phyloP scores from a whole-genome alignment of 1,140 invertebrate species.

The Chrysoperla carnea region DNA sequence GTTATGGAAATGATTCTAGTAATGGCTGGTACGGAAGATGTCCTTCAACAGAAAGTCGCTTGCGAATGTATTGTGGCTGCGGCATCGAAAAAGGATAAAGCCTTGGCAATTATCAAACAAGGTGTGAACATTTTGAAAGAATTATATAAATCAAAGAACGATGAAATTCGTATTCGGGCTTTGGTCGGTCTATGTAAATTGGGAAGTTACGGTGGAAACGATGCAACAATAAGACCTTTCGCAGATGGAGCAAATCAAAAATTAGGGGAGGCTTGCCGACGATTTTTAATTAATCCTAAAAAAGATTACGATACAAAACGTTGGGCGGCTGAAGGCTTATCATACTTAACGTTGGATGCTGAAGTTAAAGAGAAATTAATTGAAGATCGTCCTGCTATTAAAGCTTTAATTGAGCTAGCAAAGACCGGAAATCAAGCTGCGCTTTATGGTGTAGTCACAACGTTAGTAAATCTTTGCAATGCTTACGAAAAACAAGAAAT shows the following conservation, averaged over 20 bases:
- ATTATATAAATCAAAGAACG: constrained; percentile 81
- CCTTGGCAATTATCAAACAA: constrained; percentile 73
- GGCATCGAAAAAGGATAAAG: constrained; percentile 95
- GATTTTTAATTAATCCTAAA: constrained; percentile 70
- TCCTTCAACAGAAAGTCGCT: constrained; percentile 79
- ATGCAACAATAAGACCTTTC: constrained; percentile 85
- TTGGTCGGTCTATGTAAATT: constrained; percentile 93
- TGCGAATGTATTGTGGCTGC: constrained; percentile 94
- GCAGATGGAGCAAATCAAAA: constrained; percentile 89
- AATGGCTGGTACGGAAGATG: constrained; percentile 77
- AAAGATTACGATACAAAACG: constrained; percentile 81
- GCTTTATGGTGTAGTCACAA: constrained; percentile 84
- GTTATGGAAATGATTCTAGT: constrained; percentile 93
- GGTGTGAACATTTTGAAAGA: constrained; percentile 90
- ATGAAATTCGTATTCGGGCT: constrained; percentile 75
- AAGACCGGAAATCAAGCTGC: constrained; percentile 71
- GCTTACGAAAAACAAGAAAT: constrained; percentile 97
- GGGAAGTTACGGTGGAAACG: constrained; percentile 88
- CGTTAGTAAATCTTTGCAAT: constrained; percentile 93
- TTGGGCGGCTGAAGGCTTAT: constrained; percentile 95
- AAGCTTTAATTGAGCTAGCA: constrained; percentile 76
- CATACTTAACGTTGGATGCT: constrained; percentile 93
- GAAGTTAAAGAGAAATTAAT: constrained; percentile 96
- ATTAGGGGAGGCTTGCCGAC: constrained; percentile 82
- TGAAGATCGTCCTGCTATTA: constrained; percentile 65